Evolutionary conservation across 1,140 invertebrate genomes (phyloP).

Genomic region (Zaprionus ornatus): DNA sequence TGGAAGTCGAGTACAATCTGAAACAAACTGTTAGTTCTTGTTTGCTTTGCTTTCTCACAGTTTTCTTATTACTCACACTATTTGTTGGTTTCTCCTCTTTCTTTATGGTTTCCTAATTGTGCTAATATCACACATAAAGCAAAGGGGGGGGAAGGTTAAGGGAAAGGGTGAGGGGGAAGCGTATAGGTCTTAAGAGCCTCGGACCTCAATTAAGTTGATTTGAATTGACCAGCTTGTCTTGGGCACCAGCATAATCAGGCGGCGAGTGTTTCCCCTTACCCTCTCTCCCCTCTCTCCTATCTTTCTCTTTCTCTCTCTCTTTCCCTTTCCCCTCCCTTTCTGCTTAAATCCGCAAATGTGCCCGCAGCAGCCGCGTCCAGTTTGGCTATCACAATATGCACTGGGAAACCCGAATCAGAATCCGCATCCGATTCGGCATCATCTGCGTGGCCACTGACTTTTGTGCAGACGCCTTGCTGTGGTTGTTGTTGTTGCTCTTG

Average conservation of each 20-base stretch:
- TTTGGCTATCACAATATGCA: neutral
- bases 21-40: neutral
- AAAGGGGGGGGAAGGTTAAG: neutral
- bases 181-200: slow-evolving; percentile 39
- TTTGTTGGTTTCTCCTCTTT: neutral
- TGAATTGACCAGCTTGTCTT: slow-evolving; percentile 46
- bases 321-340: neutral
- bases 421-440: neutral
- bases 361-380: slow-evolving; percentile 57
- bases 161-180: neutral
- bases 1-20: neutral
- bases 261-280: neutral
- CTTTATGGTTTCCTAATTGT: neutral
- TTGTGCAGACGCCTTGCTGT: neutral
- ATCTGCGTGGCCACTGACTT: slow-evolving; percentile 63
- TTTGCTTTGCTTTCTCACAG: neutral
- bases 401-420: neutral
- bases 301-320: neutral
- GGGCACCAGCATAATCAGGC: slow-evolving; percentile 44
- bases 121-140: slow-evolving; percentile 8
- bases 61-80: neutral
- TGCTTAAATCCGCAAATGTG: slow-evolving; percentile 70
- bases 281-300: neutral
- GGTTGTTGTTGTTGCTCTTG: slow-evolving; percentile 12
- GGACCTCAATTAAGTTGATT: slow-evolving; percentile 81